Evolutionary conservation across 2,888 invertebrate species (phyloP).

Genomic region (Leptopilina myrica): DNA sequence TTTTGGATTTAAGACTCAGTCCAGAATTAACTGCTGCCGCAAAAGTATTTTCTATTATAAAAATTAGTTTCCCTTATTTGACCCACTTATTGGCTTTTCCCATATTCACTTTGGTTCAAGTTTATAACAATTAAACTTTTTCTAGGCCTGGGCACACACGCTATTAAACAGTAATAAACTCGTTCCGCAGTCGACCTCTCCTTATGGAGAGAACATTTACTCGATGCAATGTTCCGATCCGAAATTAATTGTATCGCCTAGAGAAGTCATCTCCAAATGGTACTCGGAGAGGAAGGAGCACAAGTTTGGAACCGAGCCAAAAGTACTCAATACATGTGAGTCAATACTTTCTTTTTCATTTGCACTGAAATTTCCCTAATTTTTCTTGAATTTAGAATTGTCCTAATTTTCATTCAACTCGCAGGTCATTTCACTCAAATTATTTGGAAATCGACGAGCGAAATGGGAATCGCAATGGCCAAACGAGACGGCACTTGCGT

Average conservation of each 20-base stretch:
- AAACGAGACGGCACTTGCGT: slow-evolving; percentile 79
- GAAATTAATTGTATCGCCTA: slow-evolving; percentile 81
- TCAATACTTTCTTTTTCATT: not conserved
- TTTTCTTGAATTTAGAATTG: no score
- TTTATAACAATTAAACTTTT: slow-evolving; percentile 41
- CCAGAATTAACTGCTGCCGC: slow-evolving; percentile 76
- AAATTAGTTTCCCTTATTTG: not conserved
- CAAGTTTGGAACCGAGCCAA: slow-evolving; percentile 83
- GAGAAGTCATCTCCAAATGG: slow-evolving; percentile 86
- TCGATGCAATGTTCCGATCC: slow-evolving; percentile 84
- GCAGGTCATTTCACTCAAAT: slow-evolving; percentile 83
- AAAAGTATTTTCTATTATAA: slow-evolving; percentile 62
- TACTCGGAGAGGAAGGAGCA: slow-evolving; percentile 86
- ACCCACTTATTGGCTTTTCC: not conserved
- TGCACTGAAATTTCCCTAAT: no score
- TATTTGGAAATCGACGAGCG: slow-evolving; percentile 87
- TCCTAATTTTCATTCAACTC: not conserved
- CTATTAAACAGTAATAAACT: slow-evolving; percentile 73
- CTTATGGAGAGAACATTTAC: slow-evolving; percentile 83
- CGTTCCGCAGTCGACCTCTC: slow-evolving; percentile 72
- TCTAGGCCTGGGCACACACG: slow-evolving; percentile 73
- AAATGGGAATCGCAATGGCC: slow-evolving; percentile 87
- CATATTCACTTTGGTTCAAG: not conserved
- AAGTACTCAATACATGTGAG: slow-evolving; percentile 81
- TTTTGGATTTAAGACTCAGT: slow-evolving; percentile 78